Conservation (phyloP, 2,113 vertebrate genomes). For the Rhabdornis inornatus region DNA sequence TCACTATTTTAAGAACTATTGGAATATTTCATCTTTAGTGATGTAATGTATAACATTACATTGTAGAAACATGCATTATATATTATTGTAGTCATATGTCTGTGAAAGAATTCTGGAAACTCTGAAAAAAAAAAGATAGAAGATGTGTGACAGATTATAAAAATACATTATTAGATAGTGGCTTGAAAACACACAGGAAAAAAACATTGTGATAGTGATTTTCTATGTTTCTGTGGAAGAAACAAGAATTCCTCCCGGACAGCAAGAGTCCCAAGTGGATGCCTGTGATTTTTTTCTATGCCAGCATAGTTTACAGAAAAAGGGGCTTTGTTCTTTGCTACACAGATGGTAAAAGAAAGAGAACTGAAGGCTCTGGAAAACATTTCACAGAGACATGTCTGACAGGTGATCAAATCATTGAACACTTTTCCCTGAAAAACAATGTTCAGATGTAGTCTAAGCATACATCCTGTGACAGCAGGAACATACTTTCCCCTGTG, state of each 20-base stretch:
- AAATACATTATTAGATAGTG: neutral
- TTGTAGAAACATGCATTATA: neutral
- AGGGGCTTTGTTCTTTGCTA: constrained; percentile 70
- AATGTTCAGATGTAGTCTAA: constrained; percentile 75
- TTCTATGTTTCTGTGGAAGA: neutral
- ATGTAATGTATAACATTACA: neutral
- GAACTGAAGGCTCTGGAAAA: constrained; percentile 69
- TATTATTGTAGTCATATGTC: neutral
- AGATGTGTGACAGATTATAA: neutral
- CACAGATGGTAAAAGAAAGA: constrained; percentile 67
- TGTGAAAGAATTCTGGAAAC: neutral
- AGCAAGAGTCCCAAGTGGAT: constrained; percentile 30
- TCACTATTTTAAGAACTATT: neutral
- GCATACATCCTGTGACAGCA: constrained; percentile 68
- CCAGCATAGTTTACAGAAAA: constrained; percentile 1
- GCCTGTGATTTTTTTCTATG: constrained; percentile 30
- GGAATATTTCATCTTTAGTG: neutral
- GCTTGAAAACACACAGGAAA: neutral
- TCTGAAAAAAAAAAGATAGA: neutral
- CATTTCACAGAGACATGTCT: constrained; percentile 72
- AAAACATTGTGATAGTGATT: neutral
- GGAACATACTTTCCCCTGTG: constrained; percentile 71
- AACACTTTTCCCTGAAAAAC: constrained; percentile 73
- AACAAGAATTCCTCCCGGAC: constrained; percentile 15
- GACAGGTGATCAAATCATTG: constrained; percentile 81